Evolutionary conservation across 1,140 invertebrate species (phyloP), one percentile per base, ranked within the genome.

Genomic region (Drosophila cardini): DNA sequence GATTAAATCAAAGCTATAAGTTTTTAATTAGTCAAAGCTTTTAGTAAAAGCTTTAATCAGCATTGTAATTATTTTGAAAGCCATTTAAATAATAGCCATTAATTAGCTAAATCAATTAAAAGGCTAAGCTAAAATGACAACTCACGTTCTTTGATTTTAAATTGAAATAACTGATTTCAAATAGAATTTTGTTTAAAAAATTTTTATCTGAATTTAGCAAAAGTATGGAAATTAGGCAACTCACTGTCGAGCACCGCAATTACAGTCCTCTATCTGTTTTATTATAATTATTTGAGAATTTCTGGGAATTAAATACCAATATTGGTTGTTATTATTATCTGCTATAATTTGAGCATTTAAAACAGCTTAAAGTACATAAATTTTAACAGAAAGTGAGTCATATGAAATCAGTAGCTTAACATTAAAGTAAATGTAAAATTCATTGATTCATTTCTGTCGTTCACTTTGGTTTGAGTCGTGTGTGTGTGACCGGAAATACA

Each of bases 281-380:
- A n/a, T n/a, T n/a, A n/a, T n/a, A 26, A 26, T 4, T 26, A 26
- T 3, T 26, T 21, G 21, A 3, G 21, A 21, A 21, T 21, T 2
- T 26, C 21, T 26, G 1, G 21, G 21, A 3, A 26, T 26, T 26
- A 26, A 26, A 26, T 4, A 2, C 21, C 2, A 26, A 26, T n/a
- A 2, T 26, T 3, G 4, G 4, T 26, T 26, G 21, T 26, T 2
- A 26, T 9, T 48, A 57, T 48, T 16, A 40, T 11, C 21, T 16
- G n/a, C 9, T 18, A 50, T 15, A 63, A 60, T 68, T 48, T 53
- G n/a, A 26, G 55, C 18, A 60, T 69, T 68, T 68, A 21, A 10
- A 50, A 50, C 34, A 60, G 56, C 56, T 68, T 68, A 50, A 68
- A 60, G 21, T 5, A 26, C 21, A 60, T 68, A 34, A 9, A 68